Evolutionary conservation across 2,113 vertebrate genomes (phyloP).

Genomic region (Limanda limanda): DNA sequence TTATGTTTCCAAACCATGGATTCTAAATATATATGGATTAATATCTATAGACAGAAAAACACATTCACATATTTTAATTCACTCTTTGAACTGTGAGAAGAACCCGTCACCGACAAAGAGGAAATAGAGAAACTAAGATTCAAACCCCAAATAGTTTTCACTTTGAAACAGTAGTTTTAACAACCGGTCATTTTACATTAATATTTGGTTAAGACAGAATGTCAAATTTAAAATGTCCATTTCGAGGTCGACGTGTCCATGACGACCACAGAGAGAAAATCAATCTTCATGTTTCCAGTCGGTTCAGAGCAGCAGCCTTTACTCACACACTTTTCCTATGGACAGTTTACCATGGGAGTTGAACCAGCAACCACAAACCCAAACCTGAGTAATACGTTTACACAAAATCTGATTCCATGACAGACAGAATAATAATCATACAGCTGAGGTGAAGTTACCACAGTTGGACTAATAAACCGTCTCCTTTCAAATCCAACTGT

Average conservation of each 20-base stretch:
- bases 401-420: constrained; percentile 34
- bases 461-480: constrained; percentile 57
- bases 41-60: no score
- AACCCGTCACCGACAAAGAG: not conserved
- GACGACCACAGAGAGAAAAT: not conserved
- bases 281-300: not conserved
- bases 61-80: no score
- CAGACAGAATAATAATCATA: constrained; percentile 21
- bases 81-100: no score
- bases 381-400: constrained; percentile 34
- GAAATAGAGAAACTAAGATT: no score
- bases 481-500: not conserved
- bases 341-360: constrained; percentile 24
- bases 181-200: no score
- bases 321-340: constrained; percentile 55
- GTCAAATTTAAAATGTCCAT: not conserved
- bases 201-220: no score
- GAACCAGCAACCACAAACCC: constrained; percentile 43
- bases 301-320: not conserved
- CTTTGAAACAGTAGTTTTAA: no score
- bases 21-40: no score
- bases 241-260: not conserved
- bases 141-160: not conserved
- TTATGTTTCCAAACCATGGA: no score
- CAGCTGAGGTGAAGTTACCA: constrained; percentile 37